Conservation (phyloP, 2,113 vertebrate species). For the Myxocyprinus asiaticus region DNA sequence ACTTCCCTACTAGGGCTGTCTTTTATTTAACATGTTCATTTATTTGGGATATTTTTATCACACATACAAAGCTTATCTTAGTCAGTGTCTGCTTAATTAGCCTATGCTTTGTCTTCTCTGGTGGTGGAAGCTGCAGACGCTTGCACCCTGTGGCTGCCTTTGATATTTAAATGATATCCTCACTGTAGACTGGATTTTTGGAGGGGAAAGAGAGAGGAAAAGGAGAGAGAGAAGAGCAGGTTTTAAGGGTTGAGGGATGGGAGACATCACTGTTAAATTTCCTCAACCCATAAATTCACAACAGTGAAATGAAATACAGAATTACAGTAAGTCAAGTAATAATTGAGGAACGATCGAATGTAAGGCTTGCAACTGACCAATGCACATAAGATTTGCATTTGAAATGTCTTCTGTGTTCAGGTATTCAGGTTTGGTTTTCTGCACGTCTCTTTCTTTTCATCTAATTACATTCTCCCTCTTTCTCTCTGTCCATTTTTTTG, state of each 20-base stretch:
- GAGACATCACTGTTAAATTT: too few relatives aligned
- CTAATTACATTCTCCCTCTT: constrained; percentile 16
- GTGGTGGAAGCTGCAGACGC: constrained; percentile 31
- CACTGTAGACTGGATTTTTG: constrained; percentile 7
- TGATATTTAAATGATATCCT: constrained; percentile 68
- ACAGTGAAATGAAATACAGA: too few relatives aligned
- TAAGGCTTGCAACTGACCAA: too few relatives aligned
- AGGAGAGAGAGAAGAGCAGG: too few relatives aligned
- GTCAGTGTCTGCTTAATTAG: constrained; percentile 57
- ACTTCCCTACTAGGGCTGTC: background rate
- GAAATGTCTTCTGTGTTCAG: too few relatives aligned
- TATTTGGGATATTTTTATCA: constrained; percentile 41
- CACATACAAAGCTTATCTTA: constrained; percentile 44
- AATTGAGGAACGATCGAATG: too few relatives aligned
- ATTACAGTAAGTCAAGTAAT: too few relatives aligned
- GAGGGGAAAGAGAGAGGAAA: too few relatives aligned
- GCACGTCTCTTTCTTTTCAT: background rate
- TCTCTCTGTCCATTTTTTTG: background rate
- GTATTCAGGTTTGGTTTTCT: too few relatives aligned
- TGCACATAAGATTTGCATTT: too few relatives aligned
- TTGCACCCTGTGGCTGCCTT: constrained; percentile 51
- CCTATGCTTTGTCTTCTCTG: constrained; percentile 57
- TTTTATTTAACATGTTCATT: constrained; percentile 31
- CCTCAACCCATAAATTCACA: too few relatives aligned
- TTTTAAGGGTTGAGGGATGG: too few relatives aligned